Conservation (phyloP, 2,797 vertebrate genomes). For the Cuculus canorus region DNA sequence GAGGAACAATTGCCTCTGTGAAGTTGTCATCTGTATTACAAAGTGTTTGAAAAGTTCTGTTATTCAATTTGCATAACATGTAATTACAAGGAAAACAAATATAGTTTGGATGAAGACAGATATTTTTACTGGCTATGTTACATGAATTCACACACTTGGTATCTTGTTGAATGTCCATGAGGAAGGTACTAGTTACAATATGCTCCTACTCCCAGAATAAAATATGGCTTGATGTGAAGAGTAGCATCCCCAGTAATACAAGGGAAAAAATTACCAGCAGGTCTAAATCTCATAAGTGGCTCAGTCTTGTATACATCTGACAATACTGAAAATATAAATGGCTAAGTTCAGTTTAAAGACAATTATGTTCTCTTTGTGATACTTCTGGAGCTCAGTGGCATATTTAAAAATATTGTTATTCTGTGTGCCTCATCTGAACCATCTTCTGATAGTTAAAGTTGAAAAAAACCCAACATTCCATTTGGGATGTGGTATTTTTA, state of each 20-base stretch:
- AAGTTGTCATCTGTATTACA: accelerated
- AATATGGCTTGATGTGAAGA: neutral
- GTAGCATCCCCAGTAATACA: neutral
- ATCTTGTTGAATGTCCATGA: neutral
- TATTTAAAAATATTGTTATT: neutral
- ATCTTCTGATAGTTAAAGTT: neutral
- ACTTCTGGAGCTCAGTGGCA: neutral
- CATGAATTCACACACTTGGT: neutral
- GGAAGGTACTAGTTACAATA: neutral
- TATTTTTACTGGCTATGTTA: neutral
- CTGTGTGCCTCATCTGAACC: neutral
- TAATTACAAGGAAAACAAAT: neutral
- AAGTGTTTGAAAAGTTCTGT: neutral
- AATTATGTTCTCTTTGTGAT: neutral
- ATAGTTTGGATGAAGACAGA: neutral
- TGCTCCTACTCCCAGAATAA: neutral
- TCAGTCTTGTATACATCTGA: neutral
- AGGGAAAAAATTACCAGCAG: neutral
- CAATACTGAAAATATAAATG: neutral
- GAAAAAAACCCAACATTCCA: neutral
- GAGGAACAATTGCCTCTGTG: neutral
- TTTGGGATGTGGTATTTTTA: neutral
- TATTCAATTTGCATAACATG: neutral
- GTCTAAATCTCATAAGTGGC: neutral
- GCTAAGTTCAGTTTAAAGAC: neutral